These are phyloP conservation scores for Mythimna vitellina DNA, from an alignment of 2,888 invertebrate species.

Conservation along the genomic window DNA sequence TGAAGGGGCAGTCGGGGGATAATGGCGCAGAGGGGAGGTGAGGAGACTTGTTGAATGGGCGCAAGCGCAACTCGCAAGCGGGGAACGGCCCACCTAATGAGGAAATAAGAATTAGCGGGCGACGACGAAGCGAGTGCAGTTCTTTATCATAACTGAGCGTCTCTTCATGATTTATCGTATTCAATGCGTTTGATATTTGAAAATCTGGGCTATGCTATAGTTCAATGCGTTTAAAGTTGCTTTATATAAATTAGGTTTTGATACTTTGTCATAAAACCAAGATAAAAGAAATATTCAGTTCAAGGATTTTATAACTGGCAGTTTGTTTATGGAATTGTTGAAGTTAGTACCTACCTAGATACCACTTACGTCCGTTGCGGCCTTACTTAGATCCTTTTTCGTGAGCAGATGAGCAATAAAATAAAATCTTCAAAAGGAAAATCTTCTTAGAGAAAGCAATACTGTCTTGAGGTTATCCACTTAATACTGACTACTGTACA, in stretches of 20 bases:
- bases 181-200: slow-evolving; percentile 32
- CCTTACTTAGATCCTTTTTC: slow-evolving; percentile 11
- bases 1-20: slow-evolving; percentile 70
- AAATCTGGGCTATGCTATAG: slow-evolving; percentile 1
- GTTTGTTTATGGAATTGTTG: not conserved
- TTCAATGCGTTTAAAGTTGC: slow-evolving; percentile 6
- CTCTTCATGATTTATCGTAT: slow-evolving; percentile 67
- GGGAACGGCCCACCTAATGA: slow-evolving; percentile 84
- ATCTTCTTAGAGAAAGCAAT: slow-evolving; percentile 6
- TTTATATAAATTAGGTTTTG: not conserved
- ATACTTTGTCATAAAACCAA: not conserved
- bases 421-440: slow-evolving; percentile 53
- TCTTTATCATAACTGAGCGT: slow-evolving; percentile 77
- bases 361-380: slow-evolving; percentile 30
- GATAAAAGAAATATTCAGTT: slow-evolving; percentile 11
- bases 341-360: slow-evolving; percentile 14
- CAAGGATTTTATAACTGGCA: slow-evolving; percentile 16
- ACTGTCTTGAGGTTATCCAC: not conserved
- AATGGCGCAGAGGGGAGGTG: slow-evolving; percentile 60
- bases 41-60: slow-evolving; percentile 80
- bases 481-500: not conserved
- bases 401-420: slow-evolving; percentile 17
- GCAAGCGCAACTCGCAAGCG: slow-evolving; percentile 73
- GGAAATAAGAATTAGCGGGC: slow-evolving; percentile 90
- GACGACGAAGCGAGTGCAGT: slow-evolving; percentile 85